phyloP scores from a whole-genome alignment of 2,113 vertebrate species.

The Pithys albifrons region DNA sequence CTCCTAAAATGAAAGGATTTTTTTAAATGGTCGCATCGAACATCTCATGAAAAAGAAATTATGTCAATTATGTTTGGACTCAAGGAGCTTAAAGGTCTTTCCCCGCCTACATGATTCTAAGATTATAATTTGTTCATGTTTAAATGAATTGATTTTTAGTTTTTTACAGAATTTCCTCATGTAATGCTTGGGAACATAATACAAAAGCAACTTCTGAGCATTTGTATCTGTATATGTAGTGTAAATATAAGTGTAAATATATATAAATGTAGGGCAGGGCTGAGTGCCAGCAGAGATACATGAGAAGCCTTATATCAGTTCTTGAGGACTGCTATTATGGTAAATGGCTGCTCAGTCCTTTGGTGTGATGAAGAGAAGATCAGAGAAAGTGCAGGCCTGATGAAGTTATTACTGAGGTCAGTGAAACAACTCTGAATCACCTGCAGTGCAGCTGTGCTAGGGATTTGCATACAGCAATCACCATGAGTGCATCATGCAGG shows the following conservation, averaged over 20 bases:
- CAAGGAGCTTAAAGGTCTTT: neutral
- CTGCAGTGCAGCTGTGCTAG: neutral
- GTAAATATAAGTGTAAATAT: neutral
- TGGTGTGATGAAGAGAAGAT: neutral
- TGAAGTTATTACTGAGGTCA: neutral
- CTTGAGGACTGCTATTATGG: neutral
- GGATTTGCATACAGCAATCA: constrained; percentile 33
- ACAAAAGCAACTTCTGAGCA: neutral
- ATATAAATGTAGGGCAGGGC: neutral
- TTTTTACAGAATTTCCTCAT: neutral
- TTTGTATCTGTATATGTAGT: neutral
- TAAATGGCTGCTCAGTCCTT: neutral
- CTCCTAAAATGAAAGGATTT: neutral
- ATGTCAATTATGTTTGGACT: neutral
- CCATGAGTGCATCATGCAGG: neutral
- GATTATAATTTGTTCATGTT: neutral
- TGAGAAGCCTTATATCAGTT: neutral
- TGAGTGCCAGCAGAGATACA: neutral
- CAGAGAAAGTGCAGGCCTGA: neutral
- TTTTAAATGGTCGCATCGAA: neutral
- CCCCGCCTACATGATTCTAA: neutral
- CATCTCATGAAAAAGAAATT: neutral
- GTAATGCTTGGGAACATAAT: neutral
- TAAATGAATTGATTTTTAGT: neutral
- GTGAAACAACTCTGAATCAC: neutral